Evolutionary conservation across 2,113 vertebrate genomes (phyloP).

Genomic region (Hiodon alosoides): DNA sequence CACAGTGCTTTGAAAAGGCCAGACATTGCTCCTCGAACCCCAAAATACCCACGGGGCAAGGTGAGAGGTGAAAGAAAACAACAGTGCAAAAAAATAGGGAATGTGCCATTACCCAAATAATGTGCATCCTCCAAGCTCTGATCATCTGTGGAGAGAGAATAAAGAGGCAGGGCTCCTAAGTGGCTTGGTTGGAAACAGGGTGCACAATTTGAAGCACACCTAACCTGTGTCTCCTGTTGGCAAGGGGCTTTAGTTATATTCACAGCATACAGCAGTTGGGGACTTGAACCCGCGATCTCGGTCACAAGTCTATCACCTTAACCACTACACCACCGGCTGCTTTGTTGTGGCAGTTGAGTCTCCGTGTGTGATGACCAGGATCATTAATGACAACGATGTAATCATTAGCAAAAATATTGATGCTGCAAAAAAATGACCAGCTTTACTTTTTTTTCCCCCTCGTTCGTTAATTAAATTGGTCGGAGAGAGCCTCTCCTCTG

Average conservation of each 20-base stretch:
- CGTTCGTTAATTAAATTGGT: too few species aligned
- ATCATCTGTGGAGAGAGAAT: conserved; percentile 37
- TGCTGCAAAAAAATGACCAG: too few species aligned
- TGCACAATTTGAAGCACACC: neutral
- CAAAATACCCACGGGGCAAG: neutral
- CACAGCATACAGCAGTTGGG: too few species aligned
- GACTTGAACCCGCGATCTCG: too few species aligned
- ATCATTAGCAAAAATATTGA: too few species aligned
- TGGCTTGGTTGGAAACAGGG: neutral
- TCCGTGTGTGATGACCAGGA: too few species aligned
- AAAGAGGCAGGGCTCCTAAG: neutral
- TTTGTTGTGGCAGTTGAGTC: too few species aligned
- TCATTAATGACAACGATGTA: too few species aligned
- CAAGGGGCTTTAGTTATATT: neutral
- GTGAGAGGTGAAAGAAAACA: neutral
- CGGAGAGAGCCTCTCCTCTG: too few species aligned
- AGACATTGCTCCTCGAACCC: neutral
- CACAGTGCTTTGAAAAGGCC: neutral
- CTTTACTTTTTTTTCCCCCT: too few species aligned
- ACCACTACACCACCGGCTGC: too few species aligned
- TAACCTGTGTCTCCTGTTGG: neutral
- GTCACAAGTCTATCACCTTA: too few species aligned
- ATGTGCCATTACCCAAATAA: conserved; percentile 41
- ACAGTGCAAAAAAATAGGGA: neutral
- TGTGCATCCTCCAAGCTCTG: conserved; percentile 26